Evolutionary conservation across 64 coral and sea anemone genomes (phyloP).

Genomic region (Montipora foliosa): DNA sequence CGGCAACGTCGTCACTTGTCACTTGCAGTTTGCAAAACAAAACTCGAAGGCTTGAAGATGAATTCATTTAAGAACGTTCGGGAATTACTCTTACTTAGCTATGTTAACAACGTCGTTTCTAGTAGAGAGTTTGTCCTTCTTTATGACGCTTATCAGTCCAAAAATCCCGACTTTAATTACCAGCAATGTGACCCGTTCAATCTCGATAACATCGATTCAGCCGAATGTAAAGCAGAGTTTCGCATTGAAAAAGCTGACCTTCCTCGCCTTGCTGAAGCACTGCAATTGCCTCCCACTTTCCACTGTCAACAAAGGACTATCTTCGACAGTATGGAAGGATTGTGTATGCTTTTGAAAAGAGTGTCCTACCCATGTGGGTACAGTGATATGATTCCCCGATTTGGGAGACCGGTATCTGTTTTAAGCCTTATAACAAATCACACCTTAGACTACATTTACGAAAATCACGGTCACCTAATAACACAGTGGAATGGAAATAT

Average conservation of each 20-base stretch:
- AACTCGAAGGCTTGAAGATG: constrained; percentile 48
- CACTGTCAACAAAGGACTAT: constrained; percentile 25
- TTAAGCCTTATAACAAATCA: constrained; percentile 51
- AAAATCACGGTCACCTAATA: constrained; percentile 49
- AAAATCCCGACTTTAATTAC: constrained; percentile 62
- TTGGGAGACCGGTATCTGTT: constrained; percentile 40
- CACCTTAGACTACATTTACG: constrained; percentile 43
- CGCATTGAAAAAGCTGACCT: constrained; percentile 40
- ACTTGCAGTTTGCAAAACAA: constrained; percentile 17
- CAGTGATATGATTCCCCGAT: constrained; percentile 25
- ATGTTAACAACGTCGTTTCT: constrained; percentile 61
- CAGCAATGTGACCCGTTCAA: constrained; percentile 52
- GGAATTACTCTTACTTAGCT: constrained; percentile 65
- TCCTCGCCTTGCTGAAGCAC: constrained; percentile 55
- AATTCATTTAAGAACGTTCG: constrained; percentile 31
- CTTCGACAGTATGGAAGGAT: constrained; percentile 27
- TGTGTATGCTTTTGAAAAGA: constrained; percentile 51
- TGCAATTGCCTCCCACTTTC: constrained; percentile 43
- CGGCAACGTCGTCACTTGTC: constrained; percentile 34
- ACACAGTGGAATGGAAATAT: constrained; percentile 45
- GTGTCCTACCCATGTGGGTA: constrained; percentile 55
- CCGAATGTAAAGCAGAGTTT: constrained; percentile 39
- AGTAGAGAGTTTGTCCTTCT: constrained; percentile 50
- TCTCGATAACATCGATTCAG: constrained; percentile 43
- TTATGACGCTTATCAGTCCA: constrained; percentile 43